Percentiles rank a stretch among this genome's conserved stretches.
phyloP scores from a whole-genome alignment of 2,797 vertebrate genomes.

The Sebastes elongatus region DNA sequence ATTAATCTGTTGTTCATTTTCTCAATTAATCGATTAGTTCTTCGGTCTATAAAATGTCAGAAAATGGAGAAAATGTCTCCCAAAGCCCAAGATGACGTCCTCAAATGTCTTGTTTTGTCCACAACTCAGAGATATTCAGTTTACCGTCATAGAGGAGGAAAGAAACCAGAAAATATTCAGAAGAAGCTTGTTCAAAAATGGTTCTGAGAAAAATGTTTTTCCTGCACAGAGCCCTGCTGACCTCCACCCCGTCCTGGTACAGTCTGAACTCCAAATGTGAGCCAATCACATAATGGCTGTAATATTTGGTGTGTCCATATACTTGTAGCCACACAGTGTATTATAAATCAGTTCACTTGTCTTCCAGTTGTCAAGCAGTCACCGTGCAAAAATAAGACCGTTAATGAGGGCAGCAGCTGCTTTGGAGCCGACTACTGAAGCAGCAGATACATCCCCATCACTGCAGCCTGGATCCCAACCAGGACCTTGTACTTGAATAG shows the following conservation, averaged over 20 bases:
- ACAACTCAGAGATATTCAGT: too few relatives aligned
- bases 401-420: constrained; percentile 10
- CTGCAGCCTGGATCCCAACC: constrained; percentile 35
- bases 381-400: constrained; percentile 3
- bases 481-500: constrained; percentile 47
- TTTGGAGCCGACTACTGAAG: constrained; percentile 31
- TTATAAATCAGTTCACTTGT: constrained; percentile 2
- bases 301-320: not conserved
- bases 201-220: too few relatives aligned
- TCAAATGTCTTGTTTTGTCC: too few relatives aligned
- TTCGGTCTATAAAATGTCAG: too few relatives aligned
- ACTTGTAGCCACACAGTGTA: not conserved
- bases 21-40: too few relatives aligned
- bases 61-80: too few relatives aligned
- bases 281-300: not conserved
- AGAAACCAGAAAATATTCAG: not conserved
- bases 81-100: too few relatives aligned
- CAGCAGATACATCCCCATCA: constrained; percentile 21
- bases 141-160: not conserved
- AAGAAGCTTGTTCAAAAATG: too few relatives aligned
- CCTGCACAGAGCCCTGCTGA: not conserved
- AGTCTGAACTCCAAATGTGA: not conserved
- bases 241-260: not conserved
- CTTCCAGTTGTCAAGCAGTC: not conserved
- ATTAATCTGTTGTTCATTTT: too few relatives aligned